A percentile compares a stretch with the other conserved stretches of the same genome.
These are phyloP conservation scores for Nemopilema nomurai DNA, from an alignment of 30 jellyfish, hydroid and myxozoan species.

Conservation along the genomic window DNA sequence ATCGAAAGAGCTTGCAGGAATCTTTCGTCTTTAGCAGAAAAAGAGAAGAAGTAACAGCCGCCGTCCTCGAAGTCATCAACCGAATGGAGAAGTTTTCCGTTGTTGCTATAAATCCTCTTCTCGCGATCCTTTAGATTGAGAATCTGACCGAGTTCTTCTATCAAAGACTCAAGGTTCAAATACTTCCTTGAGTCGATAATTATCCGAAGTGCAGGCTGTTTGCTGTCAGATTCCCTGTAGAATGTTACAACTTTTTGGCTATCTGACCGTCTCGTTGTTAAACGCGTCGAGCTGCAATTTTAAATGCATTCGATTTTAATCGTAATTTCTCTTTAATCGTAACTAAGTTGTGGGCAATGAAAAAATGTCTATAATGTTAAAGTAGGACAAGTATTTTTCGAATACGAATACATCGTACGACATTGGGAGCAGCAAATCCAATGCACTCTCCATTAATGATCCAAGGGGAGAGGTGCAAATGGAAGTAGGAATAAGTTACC, in stretches of 20 bases:
- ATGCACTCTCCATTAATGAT: background rate
- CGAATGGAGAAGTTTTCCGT: constrained; percentile 34
- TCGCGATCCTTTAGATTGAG: constrained; percentile 63
- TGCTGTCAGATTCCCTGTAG: constrained; percentile 69
- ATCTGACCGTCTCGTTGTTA: constrained; percentile 26
- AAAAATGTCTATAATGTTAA: too few relatives aligned
- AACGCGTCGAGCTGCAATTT: background rate
- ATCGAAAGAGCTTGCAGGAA: constrained; percentile 36
- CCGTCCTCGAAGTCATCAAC: constrained; percentile 82
- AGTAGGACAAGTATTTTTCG: too few relatives aligned
- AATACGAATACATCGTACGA: too few relatives aligned
- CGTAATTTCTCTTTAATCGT: too few relatives aligned
- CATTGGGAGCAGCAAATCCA: too few relatives aligned
- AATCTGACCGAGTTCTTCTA: constrained; percentile 61
- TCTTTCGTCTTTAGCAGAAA: constrained; percentile 33
- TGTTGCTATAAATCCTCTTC: constrained; percentile 27
- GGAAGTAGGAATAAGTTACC: background rate
- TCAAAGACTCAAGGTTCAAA: constrained; percentile 28
- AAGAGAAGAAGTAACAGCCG: constrained; percentile 63
- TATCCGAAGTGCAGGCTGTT: constrained; percentile 68
- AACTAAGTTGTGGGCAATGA: too few relatives aligned
- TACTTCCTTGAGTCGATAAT: constrained; percentile 51
- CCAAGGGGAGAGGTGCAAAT: background rate
- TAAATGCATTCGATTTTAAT: too few relatives aligned
- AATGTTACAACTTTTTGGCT: constrained; percentile 71